phyloP scores from a whole-genome alignment of 2,113 vertebrate genomes.

The Neotoma lepida region DNA sequence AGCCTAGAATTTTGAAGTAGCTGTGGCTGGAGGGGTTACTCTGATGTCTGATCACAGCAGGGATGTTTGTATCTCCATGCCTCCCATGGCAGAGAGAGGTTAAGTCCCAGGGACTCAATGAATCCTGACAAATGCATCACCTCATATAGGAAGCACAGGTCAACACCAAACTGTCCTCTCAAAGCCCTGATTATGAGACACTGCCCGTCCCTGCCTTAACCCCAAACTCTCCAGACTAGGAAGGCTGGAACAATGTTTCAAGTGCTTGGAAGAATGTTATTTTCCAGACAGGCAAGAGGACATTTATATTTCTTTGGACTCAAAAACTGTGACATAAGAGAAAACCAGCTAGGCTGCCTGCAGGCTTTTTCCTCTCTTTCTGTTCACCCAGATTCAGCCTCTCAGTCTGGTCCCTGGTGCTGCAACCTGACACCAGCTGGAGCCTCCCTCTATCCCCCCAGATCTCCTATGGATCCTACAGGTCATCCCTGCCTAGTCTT shows the following conservation, averaged over 20 bases:
- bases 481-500: too few relatives aligned
- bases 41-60: background rate
- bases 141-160: background rate
- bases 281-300: background rate
- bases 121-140: background rate
- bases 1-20: background rate
- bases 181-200: background rate
- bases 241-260: background rate
- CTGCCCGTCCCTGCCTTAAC: accelerated
- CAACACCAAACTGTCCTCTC: background rate
- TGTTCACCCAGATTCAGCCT: background rate
- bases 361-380: background rate
- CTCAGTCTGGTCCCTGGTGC: too few relatives aligned
- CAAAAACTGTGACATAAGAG: background rate
- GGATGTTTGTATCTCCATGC: background rate
- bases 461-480: too few relatives aligned
- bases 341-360: background rate
- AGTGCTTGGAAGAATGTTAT: background rate
- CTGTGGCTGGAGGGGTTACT: background rate
- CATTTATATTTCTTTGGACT: background rate
- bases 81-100: background rate
- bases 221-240: background rate
- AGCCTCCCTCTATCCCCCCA: too few relatives aligned
- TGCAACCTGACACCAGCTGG: too few relatives aligned
- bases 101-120: background rate